These are phyloP conservation scores for Lacanobia oleracea DNA, from an alignment of 2,888 invertebrate genomes.

Conservation along the genomic window DNA sequence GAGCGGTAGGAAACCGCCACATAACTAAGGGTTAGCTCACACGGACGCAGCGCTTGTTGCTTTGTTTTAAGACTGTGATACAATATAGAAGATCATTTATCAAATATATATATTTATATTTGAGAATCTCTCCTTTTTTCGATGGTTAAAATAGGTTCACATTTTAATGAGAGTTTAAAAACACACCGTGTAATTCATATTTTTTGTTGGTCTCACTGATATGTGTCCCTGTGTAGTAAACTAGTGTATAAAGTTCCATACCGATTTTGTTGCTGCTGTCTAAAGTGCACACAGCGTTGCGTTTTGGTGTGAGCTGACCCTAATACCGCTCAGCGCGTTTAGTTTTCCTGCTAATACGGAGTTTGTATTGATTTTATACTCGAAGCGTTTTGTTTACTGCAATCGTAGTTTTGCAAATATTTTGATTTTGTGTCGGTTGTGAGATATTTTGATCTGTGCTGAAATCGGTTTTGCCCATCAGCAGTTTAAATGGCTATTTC, in stretches of 20 bases:
- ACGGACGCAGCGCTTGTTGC: too few relatives aligned
- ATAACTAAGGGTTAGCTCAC: constrained; percentile 11
- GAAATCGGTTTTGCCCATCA: neutral
- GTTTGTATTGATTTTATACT: constrained; percentile 33
- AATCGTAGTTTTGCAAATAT: constrained; percentile 16
- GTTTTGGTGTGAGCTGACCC: neutral
- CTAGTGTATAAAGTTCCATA: too few relatives aligned
- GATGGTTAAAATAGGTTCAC: too few relatives aligned
- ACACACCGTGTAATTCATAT: too few relatives aligned
- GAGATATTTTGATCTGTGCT: constrained; percentile 2
- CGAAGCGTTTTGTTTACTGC: constrained; percentile 13
- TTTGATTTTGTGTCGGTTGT: neutral
- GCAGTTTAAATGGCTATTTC: neutral
- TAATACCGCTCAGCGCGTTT: constrained; percentile 37
- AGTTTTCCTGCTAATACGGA: constrained; percentile 23
- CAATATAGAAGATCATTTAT: too few relatives aligned
- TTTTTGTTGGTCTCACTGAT: too few relatives aligned
- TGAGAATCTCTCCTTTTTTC: too few relatives aligned
- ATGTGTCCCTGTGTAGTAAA: too few relatives aligned
- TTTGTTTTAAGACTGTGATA: too few relatives aligned
- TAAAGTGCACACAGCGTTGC: neutral
- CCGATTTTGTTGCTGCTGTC: too few relatives aligned
- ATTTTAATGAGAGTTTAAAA: too few relatives aligned
- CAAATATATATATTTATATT: too few relatives aligned
- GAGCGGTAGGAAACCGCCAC: constrained; percentile 29